Percentiles rank a stretch among this genome's conserved stretches.
Evolutionary conservation across 2,888 invertebrate genomes (phyloP).

Genomic region (Drosophila meridionalis): DNA sequence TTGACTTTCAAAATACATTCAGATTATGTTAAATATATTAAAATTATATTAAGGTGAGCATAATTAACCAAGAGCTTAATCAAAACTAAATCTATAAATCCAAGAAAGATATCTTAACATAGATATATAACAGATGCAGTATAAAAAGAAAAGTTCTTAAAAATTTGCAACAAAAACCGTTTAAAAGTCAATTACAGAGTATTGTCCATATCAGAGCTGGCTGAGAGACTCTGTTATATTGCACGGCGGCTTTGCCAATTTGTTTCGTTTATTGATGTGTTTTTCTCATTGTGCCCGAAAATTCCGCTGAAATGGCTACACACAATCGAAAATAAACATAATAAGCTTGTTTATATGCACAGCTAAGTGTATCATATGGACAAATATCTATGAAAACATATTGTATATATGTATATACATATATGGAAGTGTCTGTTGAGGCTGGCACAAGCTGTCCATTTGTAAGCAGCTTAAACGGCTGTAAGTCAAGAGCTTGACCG

Average conservation of each 20-base stretch:
- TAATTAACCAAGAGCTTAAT: not conserved
- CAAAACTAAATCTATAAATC: not conserved
- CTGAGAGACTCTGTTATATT: not conserved
- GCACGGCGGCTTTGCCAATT: not conserved
- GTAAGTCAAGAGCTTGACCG: constrained; percentile 12
- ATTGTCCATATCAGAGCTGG: constrained; percentile 1
- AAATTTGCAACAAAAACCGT: not conserved
- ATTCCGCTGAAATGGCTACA: constrained; percentile 21
- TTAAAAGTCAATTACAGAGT: constrained; percentile 9
- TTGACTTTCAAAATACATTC: constrained; percentile 41
- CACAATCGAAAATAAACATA: constrained; percentile 45
- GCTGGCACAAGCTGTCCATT: constrained; percentile 1
- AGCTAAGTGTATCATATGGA: constrained; percentile 2
- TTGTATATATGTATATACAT: no score
- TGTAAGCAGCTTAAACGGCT: constrained; percentile 52
- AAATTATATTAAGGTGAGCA: not conserved
- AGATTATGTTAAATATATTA: not conserved
- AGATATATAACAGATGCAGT: not conserved
- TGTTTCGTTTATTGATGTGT: constrained; percentile 14
- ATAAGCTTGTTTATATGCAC: constrained; percentile 6
- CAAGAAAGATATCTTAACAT: not conserved
- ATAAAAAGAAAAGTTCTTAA: not conserved
- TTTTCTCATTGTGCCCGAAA: constrained; percentile 12
- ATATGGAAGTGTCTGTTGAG: constrained; percentile 1
- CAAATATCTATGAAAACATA: not conserved